These are phyloP conservation scores for Spea multiplicata DNA, from an alignment of 2,113 vertebrate species.

Conservation along the genomic window DNA sequence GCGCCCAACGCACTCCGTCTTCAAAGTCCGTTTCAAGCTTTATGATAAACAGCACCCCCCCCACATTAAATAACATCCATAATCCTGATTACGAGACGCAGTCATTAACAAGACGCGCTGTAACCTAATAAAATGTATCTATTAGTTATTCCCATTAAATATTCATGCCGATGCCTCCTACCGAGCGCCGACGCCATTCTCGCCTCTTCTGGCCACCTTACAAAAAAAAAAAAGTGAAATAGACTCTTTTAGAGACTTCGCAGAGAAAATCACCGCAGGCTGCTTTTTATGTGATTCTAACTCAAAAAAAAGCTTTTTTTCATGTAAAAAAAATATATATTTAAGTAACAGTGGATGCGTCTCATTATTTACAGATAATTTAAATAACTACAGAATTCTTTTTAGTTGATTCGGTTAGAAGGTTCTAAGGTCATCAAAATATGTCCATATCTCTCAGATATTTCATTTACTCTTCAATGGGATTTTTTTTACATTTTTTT, in stretches of 20 bases:
- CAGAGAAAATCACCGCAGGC: slow-evolving; percentile 4
- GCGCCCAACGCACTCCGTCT: neutral
- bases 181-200: neutral
- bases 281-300: slow-evolving; percentile 16
- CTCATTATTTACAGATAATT: slow-evolving; percentile 26
- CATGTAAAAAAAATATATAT: neutral
- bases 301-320: neutral
- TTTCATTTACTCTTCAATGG: neutral
- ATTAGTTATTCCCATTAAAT: slow-evolving; percentile 15
- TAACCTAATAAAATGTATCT: slow-evolving; percentile 1
- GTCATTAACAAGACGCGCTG: neutral
- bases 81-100: neutral
- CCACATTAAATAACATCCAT: neutral
- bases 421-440: neutral
- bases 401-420: neutral
- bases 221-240: neutral
- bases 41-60: neutral
- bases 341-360: neutral
- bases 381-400: no score
- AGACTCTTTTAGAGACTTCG: neutral
- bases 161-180: neutral
- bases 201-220: neutral
- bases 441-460: neutral
- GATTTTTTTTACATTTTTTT: neutral
- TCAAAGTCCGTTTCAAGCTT: neutral